Percentiles rank a stretch among this genome's conserved stretches.
phyloP scores from a whole-genome alignment of 2,797 vertebrate species.

The Ptychadena robeensis region DNA sequence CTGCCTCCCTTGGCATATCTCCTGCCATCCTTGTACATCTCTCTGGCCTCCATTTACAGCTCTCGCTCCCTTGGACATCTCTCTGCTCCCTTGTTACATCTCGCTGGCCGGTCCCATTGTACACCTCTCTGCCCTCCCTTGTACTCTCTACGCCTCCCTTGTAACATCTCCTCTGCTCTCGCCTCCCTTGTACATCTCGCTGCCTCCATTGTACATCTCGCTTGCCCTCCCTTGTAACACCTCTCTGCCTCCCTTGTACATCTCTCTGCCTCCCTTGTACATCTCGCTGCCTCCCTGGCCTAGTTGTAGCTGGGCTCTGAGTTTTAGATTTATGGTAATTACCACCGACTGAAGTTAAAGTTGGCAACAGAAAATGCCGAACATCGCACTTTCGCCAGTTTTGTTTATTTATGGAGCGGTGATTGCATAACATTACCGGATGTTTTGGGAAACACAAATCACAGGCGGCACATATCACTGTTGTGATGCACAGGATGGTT shows the following conservation, averaged over 20 bases:
- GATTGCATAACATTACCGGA: conserved; percentile 21
- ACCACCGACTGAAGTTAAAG: not conserved
- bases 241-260: not conserved
- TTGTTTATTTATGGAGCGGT: conserved; percentile 23
- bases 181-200: not conserved
- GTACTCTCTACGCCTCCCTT: too few species aligned
- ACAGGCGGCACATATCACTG: conserved; percentile 18
- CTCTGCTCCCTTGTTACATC: too few species aligned
- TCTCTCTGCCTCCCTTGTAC: not conserved
- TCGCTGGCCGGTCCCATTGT: too few species aligned
- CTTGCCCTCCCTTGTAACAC: too few species aligned
- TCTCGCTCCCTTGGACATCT: not conserved
- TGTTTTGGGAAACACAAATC: conserved; percentile 24
- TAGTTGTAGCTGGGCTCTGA: not conserved
- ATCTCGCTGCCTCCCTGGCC: not conserved
- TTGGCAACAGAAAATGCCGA: conserved; percentile 17
- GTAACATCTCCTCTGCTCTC: too few species aligned
- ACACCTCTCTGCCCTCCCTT: not conserved
- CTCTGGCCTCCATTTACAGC: too few species aligned
- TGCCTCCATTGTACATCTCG: not conserved
- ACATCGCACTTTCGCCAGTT: conserved; percentile 22
- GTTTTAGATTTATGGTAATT: conserved; percentile 13
- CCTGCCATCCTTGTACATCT: too few species aligned
- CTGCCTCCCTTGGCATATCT: too few species aligned
- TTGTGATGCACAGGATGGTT: not conserved